Evolutionary conservation across 1,140 invertebrate species (phyloP).

Genomic region (Lerema accius): DNA sequence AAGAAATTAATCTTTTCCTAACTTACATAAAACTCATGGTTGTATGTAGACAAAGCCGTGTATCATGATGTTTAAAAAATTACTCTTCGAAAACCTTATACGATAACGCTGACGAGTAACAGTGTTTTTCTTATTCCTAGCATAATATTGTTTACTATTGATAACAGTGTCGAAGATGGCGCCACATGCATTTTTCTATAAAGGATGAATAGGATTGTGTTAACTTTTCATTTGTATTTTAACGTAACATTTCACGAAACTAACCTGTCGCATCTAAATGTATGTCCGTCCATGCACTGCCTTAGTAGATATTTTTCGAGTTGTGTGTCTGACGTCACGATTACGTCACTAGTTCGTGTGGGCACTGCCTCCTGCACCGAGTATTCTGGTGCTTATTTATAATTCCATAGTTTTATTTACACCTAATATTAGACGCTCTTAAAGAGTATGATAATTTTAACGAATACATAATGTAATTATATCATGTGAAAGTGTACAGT

Average conservation of each 20-base stretch:
- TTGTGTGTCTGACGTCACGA: not conserved
- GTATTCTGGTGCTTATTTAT: conserved; percentile 31
- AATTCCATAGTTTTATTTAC: conserved; percentile 31
- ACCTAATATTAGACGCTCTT: conserved; percentile 32
- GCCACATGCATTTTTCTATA: too few relatives aligned
- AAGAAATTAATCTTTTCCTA: too few relatives aligned
- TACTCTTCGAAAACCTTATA: too few relatives aligned
- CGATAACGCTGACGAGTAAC: too few relatives aligned
- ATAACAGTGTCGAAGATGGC: too few relatives aligned
- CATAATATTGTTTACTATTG: too few relatives aligned
- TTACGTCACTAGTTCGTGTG: not conserved
- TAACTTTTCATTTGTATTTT: conserved; percentile 6
- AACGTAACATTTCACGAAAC: not conserved
- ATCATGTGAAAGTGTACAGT: conserved; percentile 73
- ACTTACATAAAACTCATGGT: too few relatives aligned
- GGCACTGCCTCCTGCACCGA: conserved; percentile 26
- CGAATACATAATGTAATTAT: conserved; percentile 31
- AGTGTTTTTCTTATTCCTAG: too few relatives aligned
- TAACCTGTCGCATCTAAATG: conserved; percentile 10
- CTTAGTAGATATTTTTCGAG: too few relatives aligned
- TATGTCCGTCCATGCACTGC: conserved; percentile 60
- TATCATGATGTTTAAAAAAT: too few relatives aligned
- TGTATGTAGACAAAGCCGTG: too few relatives aligned
- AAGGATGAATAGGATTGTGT: too few relatives aligned
- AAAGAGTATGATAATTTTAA: conserved; percentile 36